phyloP scores from a whole-genome alignment of 2,797 vertebrate genomes.

The Zalophus californianus region DNA sequence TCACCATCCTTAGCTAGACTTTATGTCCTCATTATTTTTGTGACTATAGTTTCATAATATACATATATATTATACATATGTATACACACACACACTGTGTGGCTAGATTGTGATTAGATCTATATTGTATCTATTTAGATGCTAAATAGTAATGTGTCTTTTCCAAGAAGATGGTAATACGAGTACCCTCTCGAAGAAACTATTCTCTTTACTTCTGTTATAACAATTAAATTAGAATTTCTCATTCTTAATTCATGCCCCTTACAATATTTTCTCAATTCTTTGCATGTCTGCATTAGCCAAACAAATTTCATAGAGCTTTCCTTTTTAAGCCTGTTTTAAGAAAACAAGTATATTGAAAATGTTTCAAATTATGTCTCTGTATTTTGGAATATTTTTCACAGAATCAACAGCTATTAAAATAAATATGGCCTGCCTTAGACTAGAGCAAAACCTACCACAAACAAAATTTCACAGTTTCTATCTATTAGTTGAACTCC shows the following conservation, averaged over 20 bases:
- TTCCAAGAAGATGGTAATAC: conserved; percentile 1
- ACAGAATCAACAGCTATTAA: conserved; percentile 20
- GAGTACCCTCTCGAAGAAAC: conserved; percentile 11
- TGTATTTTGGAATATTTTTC: neutral
- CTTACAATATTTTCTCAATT: neutral
- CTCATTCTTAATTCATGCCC: neutral
- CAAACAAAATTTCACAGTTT: neutral
- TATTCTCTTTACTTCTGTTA: neutral
- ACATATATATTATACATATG: neutral
- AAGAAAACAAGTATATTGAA: neutral
- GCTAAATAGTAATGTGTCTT: neutral
- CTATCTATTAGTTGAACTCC: neutral
- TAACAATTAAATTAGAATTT: conserved; percentile 9
- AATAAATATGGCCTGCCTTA: conserved; percentile 1
- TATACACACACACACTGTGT: neutral
- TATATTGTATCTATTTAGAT: neutral
- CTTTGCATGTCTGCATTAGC: neutral
- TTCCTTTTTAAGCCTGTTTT: conserved; percentile 24
- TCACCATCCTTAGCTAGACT: neutral
- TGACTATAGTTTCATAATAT: neutral
- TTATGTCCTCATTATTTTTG: neutral
- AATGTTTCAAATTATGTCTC: conserved; percentile 34
- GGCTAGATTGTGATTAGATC: neutral
- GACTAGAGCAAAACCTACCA: neutral
- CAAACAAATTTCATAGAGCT: neutral